These are phyloP conservation scores for Orthonychiurus folsomi DNA, from an alignment of 2,888 invertebrate genomes.

Conservation along the genomic window DNA sequence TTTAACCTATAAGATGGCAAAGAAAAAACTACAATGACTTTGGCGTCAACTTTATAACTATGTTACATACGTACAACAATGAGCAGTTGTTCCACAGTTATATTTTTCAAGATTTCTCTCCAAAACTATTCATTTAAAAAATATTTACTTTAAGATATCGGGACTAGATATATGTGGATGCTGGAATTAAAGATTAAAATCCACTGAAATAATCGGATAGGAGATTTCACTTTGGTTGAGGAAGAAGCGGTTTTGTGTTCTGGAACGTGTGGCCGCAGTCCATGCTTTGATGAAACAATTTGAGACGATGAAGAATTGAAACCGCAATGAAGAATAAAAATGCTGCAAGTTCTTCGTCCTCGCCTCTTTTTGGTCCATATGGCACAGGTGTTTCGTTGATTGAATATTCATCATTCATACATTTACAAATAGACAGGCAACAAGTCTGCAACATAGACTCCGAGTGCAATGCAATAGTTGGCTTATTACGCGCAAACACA, in stretches of 20 bases:
- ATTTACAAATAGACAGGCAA: conserved; percentile 4
- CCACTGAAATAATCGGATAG: not conserved
- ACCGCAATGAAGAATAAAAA: conserved; percentile 31
- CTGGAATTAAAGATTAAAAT: not conserved
- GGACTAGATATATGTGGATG: too few species aligned
- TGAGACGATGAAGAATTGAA: conserved; percentile 13
- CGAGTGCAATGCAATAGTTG: too few species aligned
- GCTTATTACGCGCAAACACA: too few species aligned
- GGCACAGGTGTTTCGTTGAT: conserved; percentile 41
- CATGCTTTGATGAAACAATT: not conserved
- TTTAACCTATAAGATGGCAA: too few species aligned
- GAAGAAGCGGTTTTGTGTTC: not conserved
- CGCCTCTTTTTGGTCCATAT: conserved; percentile 30
- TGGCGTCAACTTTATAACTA: too few species aligned
- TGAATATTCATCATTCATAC: conserved; percentile 40
- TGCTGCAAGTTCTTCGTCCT: conserved; percentile 21
- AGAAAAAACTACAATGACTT: too few species aligned
- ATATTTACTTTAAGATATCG: too few species aligned
- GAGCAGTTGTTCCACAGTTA: too few species aligned
- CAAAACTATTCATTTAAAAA: too few species aligned
- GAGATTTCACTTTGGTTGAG: not conserved
- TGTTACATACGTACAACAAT: too few species aligned
- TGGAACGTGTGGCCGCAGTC: not conserved
- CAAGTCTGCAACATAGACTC: too few species aligned
- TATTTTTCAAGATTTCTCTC: too few species aligned